phyloP scores from a whole-genome alignment of 53 echinoderm and acorn worm genomes.

The Hippasteria phrygiana region DNA sequence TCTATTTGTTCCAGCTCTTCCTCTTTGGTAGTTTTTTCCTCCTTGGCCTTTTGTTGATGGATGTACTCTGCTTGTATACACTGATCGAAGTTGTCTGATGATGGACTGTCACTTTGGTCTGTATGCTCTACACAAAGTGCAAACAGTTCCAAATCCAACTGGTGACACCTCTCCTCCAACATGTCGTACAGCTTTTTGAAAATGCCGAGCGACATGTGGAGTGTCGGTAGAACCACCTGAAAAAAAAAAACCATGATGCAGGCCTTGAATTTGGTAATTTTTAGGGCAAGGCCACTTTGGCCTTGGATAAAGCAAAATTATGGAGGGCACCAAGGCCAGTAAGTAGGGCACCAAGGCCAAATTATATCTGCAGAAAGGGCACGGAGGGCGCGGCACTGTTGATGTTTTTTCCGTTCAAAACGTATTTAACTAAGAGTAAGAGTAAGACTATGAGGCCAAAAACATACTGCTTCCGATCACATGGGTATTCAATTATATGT shows the following conservation, averaged over 20 bases:
- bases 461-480: no score
- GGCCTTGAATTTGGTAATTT: no score
- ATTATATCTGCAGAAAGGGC: no score
- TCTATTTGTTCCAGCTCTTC: constrained; percentile 16
- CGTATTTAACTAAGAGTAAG: no score
- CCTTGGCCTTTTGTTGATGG: neutral
- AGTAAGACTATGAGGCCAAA: no score
- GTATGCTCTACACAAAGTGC: neutral
- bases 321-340: no score
- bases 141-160: neutral
- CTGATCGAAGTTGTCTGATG: constrained; percentile 21
- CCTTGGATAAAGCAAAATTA: no score
- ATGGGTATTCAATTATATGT: no score
- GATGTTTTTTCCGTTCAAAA: no score
- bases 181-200: constrained; percentile 48
- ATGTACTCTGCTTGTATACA: neutral
- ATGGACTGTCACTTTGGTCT: neutral
- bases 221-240: constrained; percentile 39
- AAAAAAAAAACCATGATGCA: neutral
- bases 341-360: no score
- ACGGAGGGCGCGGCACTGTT: no score
- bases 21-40: neutral
- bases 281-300: no score
- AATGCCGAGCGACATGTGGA: constrained; percentile 54
- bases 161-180: constrained; percentile 25